Evolutionary conservation across 2,797 vertebrate genomes (phyloP), one percentile per base, ranked within the genome.

Genomic region (Poecilia wingei): DNA sequence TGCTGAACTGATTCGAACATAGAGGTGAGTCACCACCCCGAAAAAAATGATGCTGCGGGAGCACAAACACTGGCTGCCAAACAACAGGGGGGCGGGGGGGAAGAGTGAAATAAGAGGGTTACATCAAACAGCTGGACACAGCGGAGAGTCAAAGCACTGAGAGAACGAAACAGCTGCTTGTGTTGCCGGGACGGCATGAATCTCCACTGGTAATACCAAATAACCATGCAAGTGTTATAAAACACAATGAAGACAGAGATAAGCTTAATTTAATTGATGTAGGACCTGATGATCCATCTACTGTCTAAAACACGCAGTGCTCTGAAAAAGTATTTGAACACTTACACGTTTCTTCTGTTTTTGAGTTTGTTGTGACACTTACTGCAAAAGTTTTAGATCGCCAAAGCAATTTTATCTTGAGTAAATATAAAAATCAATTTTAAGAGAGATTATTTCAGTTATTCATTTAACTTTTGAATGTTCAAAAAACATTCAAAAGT

Each of bases 1-100:
- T 73, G 82, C 82, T 55, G 84, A 86, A 86, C 74, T 89, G 85
- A 90, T 91, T 91, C 90, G 89, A 90, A 84, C 41, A 0, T 81
- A 45, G 80, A 82, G 83, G 71, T 76, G 86, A 82, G 85, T 88
- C 31, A 68, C 78, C 12, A 69, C 77, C 79, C 39, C 57, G 81
- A 79, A 77, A 53, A 77, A 53, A 55, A 80, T n/a, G 79, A 87
- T 84, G 89, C 87, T 82, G 69, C 81, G 88, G 82, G 88, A 84
- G 78, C 75, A n/a, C 80, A 76, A 57, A 88, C 91, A 88, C 84
- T 85, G 80, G 72, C 81, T 78, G 87, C 83, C 81, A 86, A 84
- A 82, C 81, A 84, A 68, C 74, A 36, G 49, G 49, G 31, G 82
- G 6, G 41, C 6, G 6, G 41, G 39, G 3, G 72, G 49, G n/a